Percentiles rank a stretch among this genome's conserved stretches.
These are phyloP conservation scores for Hylia prasina DNA, from an alignment of 2,113 vertebrate species.

Conservation along the genomic window DNA sequence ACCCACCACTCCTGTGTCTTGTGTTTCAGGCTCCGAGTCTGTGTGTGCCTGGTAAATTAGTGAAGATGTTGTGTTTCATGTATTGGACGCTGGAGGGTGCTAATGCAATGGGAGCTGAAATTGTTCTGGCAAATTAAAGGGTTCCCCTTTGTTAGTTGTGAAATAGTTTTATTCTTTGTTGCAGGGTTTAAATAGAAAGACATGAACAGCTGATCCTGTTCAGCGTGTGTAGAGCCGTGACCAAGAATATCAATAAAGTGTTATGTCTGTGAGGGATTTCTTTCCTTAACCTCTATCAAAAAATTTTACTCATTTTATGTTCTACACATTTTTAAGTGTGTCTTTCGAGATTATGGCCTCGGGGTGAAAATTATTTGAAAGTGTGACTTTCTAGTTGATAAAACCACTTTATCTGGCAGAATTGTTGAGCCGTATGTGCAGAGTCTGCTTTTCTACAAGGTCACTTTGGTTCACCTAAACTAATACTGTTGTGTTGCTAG, in stretches of 20 bases:
- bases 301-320: not conserved
- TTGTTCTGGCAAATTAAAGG: not conserved
- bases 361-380: slow-evolving; percentile 11
- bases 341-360: not conserved
- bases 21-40: not conserved
- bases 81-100: slow-evolving; percentile 71
- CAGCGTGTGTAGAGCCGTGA: not conserved
- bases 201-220: not conserved
- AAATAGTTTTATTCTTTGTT: slow-evolving; percentile 34
- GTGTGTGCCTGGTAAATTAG: not conserved
- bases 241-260: slow-evolving; percentile 22
- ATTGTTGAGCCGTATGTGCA: not conserved
- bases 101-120: slow-evolving; percentile 49
- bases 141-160: slow-evolving; percentile 3
- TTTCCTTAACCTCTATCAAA: not conserved
- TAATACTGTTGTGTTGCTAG: not conserved
- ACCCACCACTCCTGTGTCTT: not conserved
- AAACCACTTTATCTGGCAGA: slow-evolving; percentile 12
- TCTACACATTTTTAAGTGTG: slow-evolving; percentile 5
- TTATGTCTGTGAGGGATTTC: not conserved
- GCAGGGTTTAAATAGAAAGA: not conserved
- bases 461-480: not conserved
- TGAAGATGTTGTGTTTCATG: slow-evolving; percentile 24
- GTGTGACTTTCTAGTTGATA: slow-evolving; percentile 36
- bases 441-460: slow-evolving; percentile 7